Conservation (phyloP, 2,797 vertebrate species). For the Valencia hispanica region DNA sequence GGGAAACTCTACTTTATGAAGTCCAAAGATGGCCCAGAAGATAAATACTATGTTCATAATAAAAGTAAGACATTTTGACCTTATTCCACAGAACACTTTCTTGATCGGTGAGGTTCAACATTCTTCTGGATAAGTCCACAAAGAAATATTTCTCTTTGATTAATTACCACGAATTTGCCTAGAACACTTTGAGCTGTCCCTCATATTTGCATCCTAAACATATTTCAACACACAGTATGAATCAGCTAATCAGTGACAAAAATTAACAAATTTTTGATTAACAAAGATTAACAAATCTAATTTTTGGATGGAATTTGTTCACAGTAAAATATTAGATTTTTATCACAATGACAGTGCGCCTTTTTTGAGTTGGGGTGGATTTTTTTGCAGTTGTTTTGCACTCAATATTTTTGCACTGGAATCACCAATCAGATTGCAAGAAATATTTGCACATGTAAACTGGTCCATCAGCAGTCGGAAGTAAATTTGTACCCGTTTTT, state of each 20-base stretch:
- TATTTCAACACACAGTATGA: neutral
- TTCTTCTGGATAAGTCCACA: neutral
- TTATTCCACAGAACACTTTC: neutral
- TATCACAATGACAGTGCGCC: too few relatives aligned
- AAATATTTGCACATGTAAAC: too few relatives aligned
- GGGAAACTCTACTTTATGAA: conserved; percentile 95
- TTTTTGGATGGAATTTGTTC: too few relatives aligned
- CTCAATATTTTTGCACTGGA: too few relatives aligned
- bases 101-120: neutral
- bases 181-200: neutral
- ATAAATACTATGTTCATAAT: conserved; percentile 94
- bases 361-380: too few relatives aligned
- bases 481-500: too few relatives aligned
- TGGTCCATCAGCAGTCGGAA: too few relatives aligned
- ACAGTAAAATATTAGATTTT: too few relatives aligned
- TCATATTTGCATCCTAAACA: neutral
- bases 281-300: too few relatives aligned
- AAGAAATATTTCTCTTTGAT: neutral
- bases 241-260: neutral
- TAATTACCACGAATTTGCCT: neutral
- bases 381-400: too few relatives aligned
- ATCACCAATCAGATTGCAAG: too few relatives aligned
- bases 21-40: conserved; percentile 93
- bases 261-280: too few relatives aligned
- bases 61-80: conserved; percentile 86